Base-by-base conservation (phyloP, 2,797 vertebrate genomes). In the Melanotaenia pygmaea region DNA sequence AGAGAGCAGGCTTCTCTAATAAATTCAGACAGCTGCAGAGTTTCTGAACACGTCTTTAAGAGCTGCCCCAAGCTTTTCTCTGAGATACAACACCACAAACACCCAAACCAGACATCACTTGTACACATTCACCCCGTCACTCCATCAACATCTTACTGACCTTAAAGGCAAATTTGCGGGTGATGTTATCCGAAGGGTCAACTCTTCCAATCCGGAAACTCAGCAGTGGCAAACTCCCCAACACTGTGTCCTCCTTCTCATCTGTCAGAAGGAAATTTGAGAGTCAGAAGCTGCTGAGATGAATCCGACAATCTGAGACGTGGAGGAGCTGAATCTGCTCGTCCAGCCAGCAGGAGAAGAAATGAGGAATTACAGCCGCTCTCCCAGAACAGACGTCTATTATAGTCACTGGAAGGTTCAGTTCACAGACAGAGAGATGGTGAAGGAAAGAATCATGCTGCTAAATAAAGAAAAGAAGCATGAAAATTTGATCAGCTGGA, bases 81-180 rank as follows among this genome's bases (percentile, higher is more conserved):
- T 12, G 10, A 51, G 50, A 24, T 22, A 51, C 50, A 24, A 22
- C n/a, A 24, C 22, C 0, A 11, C 47, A 50, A 11, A 22, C 1
- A 10, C 20, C n/a, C 22, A 50, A 50, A n/a, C 7, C 40, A 16
- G 43, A 8, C 43, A 45, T 18, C 43, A 20, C 43, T 18, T 40
- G 13, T 40, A 14, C 9, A 16, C 43, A 45, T 45, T 14, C 16
- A 43, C 40, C 16, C 37, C 37, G 37, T 37, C 37, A 10, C 43
- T 45, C 43, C 43, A 20, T 18, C 43, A 45, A 45, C 18, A 20
- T 45, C 43, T 45, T 45, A 84, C 97, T 93, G 87, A 99, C 97
- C 98, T 98, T 98, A 95, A 98, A 98, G 37, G 96, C 95, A 84
- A 97, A 95, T 77, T 96, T 98, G 82, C 96, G 94, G 91, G 93